Evolutionary conservation across 1,140 invertebrate genomes (phyloP), one percentile per base, ranked within the genome.

Genomic region (Papilio aristodemus): DNA sequence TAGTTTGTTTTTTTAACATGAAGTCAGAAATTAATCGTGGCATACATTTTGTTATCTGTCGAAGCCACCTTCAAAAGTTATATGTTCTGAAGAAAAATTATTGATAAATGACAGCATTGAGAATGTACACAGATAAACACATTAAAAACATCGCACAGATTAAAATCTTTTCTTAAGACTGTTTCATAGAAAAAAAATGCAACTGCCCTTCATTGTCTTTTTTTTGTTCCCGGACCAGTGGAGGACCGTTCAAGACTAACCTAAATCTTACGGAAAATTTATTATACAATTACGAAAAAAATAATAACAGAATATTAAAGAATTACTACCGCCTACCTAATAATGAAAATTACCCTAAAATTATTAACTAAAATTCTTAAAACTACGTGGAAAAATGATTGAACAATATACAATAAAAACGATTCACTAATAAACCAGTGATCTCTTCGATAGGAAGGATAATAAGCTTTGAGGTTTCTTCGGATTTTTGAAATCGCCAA

Each of bases 371-470:
- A 91, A 89, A 90, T 86, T 63, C 86, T 88, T 90, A 91, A 81
- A 87, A 84, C 83, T 91, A 90, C 82, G 83, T 90, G 86, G 89
- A 91, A 89, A 88, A 89, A 90, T 87, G 76, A 88, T 91, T 79
- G 86, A 91, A 91, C 87, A 90, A 89, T 91, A 86, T 89, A 91
- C 86, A 90, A 88, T 89, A 89, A 89, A 90, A 91, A 89, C 84
- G 85, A 86, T 90, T 90, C 82, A 88, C 85, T 90, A 89, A 84
- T 85, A 89, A 85, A 77, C 77, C 83, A 85, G 85, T 81, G 84
- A 86, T 81, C 83, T 83, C 85, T 78, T 70, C 62, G 59, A 72
- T 68, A 68, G 67, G 69, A 77, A 78, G 72, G 62, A 69, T 17
- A 32, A 6, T 37, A 62, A 67, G 57, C 25, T 17, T 32, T 37